A percentile compares a stretch with the other conserved stretches of the same genome.
Evolutionary conservation across 1,140 invertebrate genomes (phyloP).

Genomic region (Ceratosolen solmsi): DNA sequence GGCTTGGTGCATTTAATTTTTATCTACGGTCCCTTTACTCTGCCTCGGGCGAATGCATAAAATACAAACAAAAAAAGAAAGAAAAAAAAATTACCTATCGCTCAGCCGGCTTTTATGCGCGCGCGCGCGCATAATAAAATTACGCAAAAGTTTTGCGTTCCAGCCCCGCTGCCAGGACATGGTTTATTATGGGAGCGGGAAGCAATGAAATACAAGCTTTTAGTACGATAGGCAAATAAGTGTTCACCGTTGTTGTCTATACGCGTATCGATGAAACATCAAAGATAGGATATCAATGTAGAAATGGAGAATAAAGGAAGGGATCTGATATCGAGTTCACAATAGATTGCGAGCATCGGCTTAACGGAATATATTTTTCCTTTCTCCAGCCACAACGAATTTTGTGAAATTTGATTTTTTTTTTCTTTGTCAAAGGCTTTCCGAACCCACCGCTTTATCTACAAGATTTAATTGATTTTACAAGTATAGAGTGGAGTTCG

Average conservation of each 20-base stretch:
- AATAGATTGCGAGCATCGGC: constrained; percentile 13
- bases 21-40: constrained; percentile 3
- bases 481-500: not conserved
- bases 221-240: too few species aligned
- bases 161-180: too few species aligned
- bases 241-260: not conserved
- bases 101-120: not conserved
- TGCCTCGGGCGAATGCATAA: not conserved
- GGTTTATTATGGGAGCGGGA: not conserved
- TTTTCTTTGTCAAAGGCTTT: too few species aligned
- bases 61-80: not conserved
- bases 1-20: not conserved
- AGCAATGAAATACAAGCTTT: constrained; percentile 15
- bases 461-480: not conserved
- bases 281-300: constrained; percentile 44
- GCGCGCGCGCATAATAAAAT: constrained; percentile 18
- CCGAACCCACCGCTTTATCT: not conserved
- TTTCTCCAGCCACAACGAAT: too few species aligned
- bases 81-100: constrained; percentile 9
- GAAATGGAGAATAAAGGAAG: constrained; percentile 21
- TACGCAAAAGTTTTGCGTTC: constrained; percentile 18
- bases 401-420: too few species aligned
- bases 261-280: constrained; percentile 25
- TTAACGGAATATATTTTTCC: not conserved
- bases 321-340: constrained; percentile 21